Base-by-base conservation (phyloP, 2,113 vertebrate species). In the Dromiciops gliroides region DNA sequence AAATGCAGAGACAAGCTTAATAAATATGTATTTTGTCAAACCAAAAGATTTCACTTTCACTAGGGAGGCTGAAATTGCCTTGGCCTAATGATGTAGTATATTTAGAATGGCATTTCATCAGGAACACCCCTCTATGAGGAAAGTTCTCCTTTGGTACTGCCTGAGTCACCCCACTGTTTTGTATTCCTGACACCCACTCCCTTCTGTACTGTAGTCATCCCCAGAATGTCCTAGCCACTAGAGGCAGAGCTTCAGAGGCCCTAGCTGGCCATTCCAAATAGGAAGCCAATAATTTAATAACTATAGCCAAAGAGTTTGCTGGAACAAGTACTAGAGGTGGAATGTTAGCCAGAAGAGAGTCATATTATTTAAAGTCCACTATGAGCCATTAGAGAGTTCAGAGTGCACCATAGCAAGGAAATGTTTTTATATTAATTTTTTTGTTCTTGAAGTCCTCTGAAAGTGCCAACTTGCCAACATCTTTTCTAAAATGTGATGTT, bases 41-140 rank as follows among this genome's bases (percentile, higher is more conserved):
- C 50, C 75, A 92, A 93, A 90, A 94, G 28, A 95, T 95, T 95
- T 96, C 51, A 92, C 89, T 94, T 51, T 89, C 94, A 91, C n/a
- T n/a, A n/a, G n/a, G n/a, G n/a, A 94, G 89, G 96, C 47, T 4
- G n/a, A 93, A 89, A 10, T 67, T 92, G 89, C 50, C 75, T 95
- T 93, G 91, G 50, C 51, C 95, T 93, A 28, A 90, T 22, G 91
- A 89, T 89, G 75, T 37, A 93, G 89, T 95, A 94, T 94, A 97
- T 96, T 96, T 92, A 52, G 56, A 96, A 96, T 94, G 53, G 51
- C 28, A 19, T 89, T 75, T 97, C 91, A 92, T 90, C 67, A 51
- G n/a, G 37, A n/a, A 22, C 67, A 22, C 16, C 67, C 67, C 37
- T 94, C 91, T 94, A 93, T 91, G 92, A 94, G 91, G 89, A 94